Evolutionary conservation across 2,888 invertebrate genomes (phyloP).

Genomic region (Apomyelois bistriatella): DNA sequence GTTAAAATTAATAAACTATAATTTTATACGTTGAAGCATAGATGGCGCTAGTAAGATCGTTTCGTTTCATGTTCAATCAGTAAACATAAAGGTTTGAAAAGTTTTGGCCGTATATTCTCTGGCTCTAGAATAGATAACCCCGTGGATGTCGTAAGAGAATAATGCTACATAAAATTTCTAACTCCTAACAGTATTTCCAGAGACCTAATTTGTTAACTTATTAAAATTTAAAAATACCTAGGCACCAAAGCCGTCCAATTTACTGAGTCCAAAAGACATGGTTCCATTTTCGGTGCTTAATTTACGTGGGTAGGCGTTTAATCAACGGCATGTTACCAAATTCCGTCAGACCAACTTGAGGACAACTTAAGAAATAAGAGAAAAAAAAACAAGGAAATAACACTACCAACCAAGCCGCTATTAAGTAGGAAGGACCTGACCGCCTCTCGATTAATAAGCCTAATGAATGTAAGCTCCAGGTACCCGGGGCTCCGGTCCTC

Average conservation of each 20-base stretch:
- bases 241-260: too few relatives aligned
- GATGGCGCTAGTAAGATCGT: neutral
- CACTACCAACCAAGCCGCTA: constrained; percentile 37
- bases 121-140: too few relatives aligned
- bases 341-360: neutral
- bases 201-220: too few relatives aligned
- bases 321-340: neutral
- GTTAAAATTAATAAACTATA: neutral
- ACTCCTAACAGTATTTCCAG: too few relatives aligned
- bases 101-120: too few relatives aligned
- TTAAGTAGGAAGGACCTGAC: constrained; percentile 37
- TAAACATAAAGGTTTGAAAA: too few relatives aligned
- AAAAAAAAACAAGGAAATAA: constrained; percentile 9
- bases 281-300: too few relatives aligned
- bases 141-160: too few relatives aligned
- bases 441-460: constrained; percentile 67
- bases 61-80: neutral
- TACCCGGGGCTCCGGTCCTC: constrained; percentile 28
- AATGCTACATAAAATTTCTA: too few relatives aligned
- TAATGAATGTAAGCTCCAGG: neutral
- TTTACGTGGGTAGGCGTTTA: too few relatives aligned
- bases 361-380: neutral
- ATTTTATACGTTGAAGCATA: neutral
- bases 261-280: too few relatives aligned
- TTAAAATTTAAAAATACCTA: too few relatives aligned